Base-by-base conservation (phyloP, 2,113 vertebrate species). In the Sylvietta virens region DNA sequence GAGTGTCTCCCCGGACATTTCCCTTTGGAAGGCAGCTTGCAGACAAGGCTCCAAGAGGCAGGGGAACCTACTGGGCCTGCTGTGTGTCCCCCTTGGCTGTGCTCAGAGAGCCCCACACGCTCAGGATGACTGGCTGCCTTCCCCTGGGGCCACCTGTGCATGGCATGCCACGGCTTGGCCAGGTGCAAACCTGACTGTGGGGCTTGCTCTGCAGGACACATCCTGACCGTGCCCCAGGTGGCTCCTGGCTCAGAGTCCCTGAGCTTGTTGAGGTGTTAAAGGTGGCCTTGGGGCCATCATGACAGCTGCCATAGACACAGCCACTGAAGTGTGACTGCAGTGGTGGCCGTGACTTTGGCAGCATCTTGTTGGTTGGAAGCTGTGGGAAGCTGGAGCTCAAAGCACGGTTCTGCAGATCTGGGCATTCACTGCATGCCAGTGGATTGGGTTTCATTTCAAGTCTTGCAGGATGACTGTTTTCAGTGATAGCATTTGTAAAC, bases 281-380 rank as follows among this genome's bases (percentile, higher is more conserved):
- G 39, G 24, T 61, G 57, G 15, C 62, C 37, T 58, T 0, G 0
- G 26, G n/a, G 12, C 48, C 40, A 5, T 42, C 0, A 0, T 31
- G 70, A 7, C 39, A 31, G 17, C 31, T 56, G 53, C 37, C 27
- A 7, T 3, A 16, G 58, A 9, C 44, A 23, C 35, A 8, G 20
- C 7, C 35, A 10, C 1, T 42, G 56, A 35, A 28, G 20, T 40
- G 22, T 23, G 35, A 10, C 69, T 33, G 11, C 4, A 4, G 67
- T 1, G 4, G n/a, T 48, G 33, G 30, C 27, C 35, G 28, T 73
- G 86, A 20, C 33, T 54, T 70, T 23, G 64, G 42, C 40, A 74
- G 56, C 30, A 19, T 78, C 73, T 39, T 57, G 7, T 89, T 76
- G 50, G 5, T 65, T 66, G 76, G 31, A 69, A 54, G 18, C 28